Evolutionary conservation across 2,113 vertebrate genomes (phyloP).

Genomic region (Chaetodon auriga): DNA sequence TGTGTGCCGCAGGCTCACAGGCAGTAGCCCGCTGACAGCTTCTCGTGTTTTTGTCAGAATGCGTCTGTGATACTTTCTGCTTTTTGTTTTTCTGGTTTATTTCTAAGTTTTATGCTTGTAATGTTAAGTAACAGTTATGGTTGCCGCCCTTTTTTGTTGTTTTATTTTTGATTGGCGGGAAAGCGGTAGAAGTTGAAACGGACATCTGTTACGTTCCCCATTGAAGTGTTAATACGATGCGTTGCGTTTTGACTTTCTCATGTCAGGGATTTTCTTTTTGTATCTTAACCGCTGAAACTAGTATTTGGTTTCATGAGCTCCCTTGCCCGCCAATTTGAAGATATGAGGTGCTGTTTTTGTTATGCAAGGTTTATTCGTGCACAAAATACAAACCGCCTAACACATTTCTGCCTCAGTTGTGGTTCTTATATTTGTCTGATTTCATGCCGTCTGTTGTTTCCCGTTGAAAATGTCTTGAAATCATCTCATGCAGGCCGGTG

Average conservation of each 20-base stretch:
- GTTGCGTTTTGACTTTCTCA: not conserved
- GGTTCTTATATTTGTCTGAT: not conserved
- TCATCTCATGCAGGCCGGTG: slow-evolving; percentile 89
- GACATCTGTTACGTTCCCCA: not conserved
- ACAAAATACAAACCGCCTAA: accelerated
- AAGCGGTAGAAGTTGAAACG: slow-evolving; percentile 38
- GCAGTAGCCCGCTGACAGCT: slow-evolving; percentile 24
- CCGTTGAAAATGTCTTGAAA: not conserved
- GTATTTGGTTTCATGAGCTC: too few relatives aligned
- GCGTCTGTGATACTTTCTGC: accelerated
- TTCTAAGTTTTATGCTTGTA: accelerated
- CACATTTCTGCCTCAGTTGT: not conserved
- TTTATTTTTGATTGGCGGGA: slow-evolving; percentile 69
- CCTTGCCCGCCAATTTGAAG: accelerated
- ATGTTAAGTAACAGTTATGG: accelerated
- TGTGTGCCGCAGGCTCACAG: slow-evolving; percentile 36
- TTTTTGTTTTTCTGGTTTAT: accelerated
- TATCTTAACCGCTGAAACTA: too few relatives aligned
- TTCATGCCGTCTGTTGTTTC: not conserved
- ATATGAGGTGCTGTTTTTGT: too few relatives aligned
- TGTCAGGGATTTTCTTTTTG: not conserved
- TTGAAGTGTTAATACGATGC: too few relatives aligned
- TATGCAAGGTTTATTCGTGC: not conserved
- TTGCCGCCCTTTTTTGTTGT: slow-evolving; percentile 15
- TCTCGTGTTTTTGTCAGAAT: not conserved